These are phyloP conservation scores for Polypedilum pembai DNA, from an alignment of 1,140 invertebrate genomes.

Conservation along the genomic window DNA sequence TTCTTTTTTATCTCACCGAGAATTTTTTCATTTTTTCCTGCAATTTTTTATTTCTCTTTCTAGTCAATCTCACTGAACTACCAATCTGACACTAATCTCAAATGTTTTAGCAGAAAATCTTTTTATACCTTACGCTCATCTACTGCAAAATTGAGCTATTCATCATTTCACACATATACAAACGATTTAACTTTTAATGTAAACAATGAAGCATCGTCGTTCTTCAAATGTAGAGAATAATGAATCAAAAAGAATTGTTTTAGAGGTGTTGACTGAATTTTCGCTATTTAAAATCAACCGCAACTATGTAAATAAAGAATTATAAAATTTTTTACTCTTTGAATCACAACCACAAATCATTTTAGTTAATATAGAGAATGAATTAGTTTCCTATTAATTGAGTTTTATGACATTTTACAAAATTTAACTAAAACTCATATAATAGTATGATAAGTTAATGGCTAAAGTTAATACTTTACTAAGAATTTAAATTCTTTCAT, in stretches of 20 bases:
- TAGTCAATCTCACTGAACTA: background rate
- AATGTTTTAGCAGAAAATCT: background rate
- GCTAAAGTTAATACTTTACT: no score
- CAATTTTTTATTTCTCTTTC: background rate
- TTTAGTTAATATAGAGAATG: no score
- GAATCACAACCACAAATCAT: no score
- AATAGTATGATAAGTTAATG: no score
- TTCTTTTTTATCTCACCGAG: background rate
- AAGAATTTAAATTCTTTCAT: no score
- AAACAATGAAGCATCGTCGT: constrained; percentile 3
- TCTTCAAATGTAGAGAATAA: no score
- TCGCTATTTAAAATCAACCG: background rate
- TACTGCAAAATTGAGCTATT: background rate
- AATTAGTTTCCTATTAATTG: no score
- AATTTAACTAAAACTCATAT: no score
- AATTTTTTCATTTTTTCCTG: background rate
- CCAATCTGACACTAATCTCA: background rate
- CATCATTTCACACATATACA: background rate
- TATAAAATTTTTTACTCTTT: no score
- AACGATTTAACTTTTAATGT: background rate
- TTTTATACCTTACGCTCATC: constrained; percentile 1
- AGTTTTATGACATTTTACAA: no score
- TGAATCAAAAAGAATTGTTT: constrained; percentile 2
- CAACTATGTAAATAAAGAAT: background rate
- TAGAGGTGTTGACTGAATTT: background rate